A percentile compares a stretch with the other conserved stretches of the same genome.
Conservation (phyloP, 1,140 invertebrate genomes). For the Linepithema humile region DNA sequence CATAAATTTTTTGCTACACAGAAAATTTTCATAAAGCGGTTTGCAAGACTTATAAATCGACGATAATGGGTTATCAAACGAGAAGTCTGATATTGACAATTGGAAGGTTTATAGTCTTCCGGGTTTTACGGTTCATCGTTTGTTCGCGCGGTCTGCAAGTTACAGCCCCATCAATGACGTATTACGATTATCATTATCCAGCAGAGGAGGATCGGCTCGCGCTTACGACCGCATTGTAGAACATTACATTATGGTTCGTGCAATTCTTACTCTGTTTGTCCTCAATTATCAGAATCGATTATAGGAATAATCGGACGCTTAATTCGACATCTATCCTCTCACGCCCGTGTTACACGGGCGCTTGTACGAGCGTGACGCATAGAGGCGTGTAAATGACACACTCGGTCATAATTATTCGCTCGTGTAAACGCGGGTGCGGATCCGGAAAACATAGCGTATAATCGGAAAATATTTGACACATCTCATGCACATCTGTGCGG, state of each 20-base stretch:
- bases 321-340: conserved; percentile 4
- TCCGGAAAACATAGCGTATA: background rate
- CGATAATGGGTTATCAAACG: background rate
- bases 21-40: conserved; percentile 12
- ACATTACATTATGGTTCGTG: background rate
- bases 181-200: conserved; percentile 46
- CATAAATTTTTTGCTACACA: background rate
- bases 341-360: background rate
- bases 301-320: conserved; percentile 7
- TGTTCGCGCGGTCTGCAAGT: conserved; percentile 14
- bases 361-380: background rate
- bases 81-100: conserved; percentile 41
- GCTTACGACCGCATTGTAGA: background rate
- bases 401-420: conserved; percentile 32
- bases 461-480: background rate
- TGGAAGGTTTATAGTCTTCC: conserved; percentile 13
- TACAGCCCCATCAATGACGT: conserved; percentile 40
- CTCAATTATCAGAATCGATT: conserved; percentile 15
- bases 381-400: conserved; percentile 1
- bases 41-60: conserved; percentile 2
- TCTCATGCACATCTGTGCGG: background rate
- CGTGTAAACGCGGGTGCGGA: background rate
- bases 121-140: conserved; percentile 25
- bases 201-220: background rate
- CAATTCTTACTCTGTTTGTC: conserved; percentile 36